These are phyloP conservation scores for Siniperca knerii DNA, from an alignment of 2,113 vertebrate species.

Conservation along the genomic window DNA sequence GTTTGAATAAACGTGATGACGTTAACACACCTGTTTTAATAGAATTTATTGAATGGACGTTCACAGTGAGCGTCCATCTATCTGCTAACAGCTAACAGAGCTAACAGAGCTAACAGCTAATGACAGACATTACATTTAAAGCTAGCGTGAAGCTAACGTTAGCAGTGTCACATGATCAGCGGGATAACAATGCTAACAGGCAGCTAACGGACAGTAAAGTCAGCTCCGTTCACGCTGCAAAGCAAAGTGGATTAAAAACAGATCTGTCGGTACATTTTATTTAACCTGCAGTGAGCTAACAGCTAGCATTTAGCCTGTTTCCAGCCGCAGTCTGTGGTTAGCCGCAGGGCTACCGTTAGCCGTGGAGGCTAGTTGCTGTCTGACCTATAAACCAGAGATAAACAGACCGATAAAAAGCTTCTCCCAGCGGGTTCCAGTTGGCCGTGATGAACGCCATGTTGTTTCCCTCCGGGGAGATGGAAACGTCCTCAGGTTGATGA, in stretches of 20 bases:
- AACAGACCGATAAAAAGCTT: slow-evolving; percentile 77
- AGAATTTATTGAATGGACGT: neutral
- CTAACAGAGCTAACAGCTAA: too few species aligned
- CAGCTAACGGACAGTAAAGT: neutral
- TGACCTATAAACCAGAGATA: neutral
- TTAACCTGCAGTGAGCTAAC: neutral
- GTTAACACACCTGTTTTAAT: neutral
- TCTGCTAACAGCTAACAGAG: too few species aligned
- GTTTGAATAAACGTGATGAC: too few species aligned
- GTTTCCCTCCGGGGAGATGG: neutral
- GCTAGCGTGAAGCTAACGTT: neutral
- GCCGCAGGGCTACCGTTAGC: neutral
- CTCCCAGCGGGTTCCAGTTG: slow-evolving; percentile 79
- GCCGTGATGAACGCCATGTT: slow-evolving; percentile 77
- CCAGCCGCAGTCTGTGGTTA: neutral
- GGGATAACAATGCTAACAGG: neutral
- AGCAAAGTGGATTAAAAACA: neutral
- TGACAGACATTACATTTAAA: too few species aligned
- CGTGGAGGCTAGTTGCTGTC: neutral
- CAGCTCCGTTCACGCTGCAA: neutral
- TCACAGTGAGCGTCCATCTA: too few species aligned
- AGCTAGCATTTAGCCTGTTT: slow-evolving; percentile 6
- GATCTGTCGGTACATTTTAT: too few species aligned
- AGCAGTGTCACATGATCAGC: neutral
- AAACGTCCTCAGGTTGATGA: neutral